Conservation (phyloP, 2,797 vertebrate species). For the Mus spretus region DNA sequence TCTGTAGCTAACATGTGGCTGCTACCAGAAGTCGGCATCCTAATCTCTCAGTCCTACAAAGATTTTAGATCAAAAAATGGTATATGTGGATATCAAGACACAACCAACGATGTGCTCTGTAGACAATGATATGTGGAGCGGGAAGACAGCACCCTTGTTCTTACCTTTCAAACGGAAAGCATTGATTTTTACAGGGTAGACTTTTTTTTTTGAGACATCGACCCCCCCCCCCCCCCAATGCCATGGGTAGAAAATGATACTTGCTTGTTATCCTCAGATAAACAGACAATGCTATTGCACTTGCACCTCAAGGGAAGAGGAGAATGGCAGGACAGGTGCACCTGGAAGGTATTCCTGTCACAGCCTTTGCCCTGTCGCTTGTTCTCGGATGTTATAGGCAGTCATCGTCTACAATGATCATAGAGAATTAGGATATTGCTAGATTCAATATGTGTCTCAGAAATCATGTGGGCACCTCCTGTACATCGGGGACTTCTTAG, state of each 20-base stretch:
- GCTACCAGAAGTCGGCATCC: not conserved
- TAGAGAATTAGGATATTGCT: not conserved
- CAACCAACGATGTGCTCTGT: not conserved
- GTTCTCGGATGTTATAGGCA: not conserved
- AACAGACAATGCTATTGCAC: not conserved
- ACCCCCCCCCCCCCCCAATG: not conserved
- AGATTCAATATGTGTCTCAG: not conserved
- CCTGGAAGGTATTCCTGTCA: not conserved
- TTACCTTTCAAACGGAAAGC: not conserved
- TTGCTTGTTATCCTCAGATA: not conserved
- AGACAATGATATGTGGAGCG: not conserved
- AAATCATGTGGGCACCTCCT: not conserved
- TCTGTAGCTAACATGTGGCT: not conserved
- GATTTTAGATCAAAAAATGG: not conserved
- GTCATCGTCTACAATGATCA: not conserved
- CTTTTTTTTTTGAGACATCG: not conserved
- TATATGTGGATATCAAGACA: not conserved
- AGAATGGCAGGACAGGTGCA: not conserved
- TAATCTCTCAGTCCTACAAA: not conserved
- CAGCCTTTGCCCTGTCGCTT: not conserved
- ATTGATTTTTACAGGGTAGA: not conserved
- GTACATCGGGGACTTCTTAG: not conserved
- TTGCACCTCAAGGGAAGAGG: not conserved
- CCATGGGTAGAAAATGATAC: not conserved
- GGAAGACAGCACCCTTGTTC: not conserved